Conservation (phyloP, 2,797 vertebrate genomes). For the Lithobates pipiens region DNA sequence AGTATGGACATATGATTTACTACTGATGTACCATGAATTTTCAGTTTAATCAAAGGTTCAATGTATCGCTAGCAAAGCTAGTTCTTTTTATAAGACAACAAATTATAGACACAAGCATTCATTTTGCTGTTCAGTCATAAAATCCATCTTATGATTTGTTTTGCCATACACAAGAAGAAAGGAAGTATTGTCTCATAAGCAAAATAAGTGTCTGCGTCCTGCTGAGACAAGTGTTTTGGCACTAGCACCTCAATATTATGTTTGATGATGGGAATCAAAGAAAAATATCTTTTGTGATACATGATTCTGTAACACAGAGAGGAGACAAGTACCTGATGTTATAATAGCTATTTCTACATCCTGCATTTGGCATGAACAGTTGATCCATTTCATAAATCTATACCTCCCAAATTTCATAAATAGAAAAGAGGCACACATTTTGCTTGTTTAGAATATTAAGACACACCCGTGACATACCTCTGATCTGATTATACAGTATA, state of each 20-base stretch:
- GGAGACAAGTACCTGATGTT: constrained; percentile 12
- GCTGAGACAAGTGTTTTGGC: constrained; percentile 53
- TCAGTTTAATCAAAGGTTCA: background rate
- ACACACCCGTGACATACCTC: too few relatives aligned
- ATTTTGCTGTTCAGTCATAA: constrained; percentile 47
- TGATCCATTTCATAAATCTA: constrained; percentile 7
- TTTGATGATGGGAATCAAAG: constrained; percentile 34
- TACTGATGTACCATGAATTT: background rate
- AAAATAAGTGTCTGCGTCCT: constrained; percentile 14
- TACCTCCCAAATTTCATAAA: too few relatives aligned
- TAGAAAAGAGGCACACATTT: too few relatives aligned
- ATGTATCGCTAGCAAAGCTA: background rate
- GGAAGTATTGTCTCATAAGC: constrained; percentile 48
- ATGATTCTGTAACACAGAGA: constrained; percentile 14
- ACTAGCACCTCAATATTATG: constrained; percentile 26
- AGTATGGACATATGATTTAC: background rate
- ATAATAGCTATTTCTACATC: background rate
- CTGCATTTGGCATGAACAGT: background rate
- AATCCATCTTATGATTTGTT: constrained; percentile 47
- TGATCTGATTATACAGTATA: too few relatives aligned
- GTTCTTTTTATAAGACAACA: background rate
- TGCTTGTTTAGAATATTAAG: too few relatives aligned
- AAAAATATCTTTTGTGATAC: constrained; percentile 28
- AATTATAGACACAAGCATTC: constrained; percentile 20
- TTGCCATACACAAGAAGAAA: constrained; percentile 39